A percentile compares a stretch with the other conserved stretches of the same genome.
Conservation (phyloP, 2,888 invertebrate genomes). For the Microctonus hyperodae region DNA sequence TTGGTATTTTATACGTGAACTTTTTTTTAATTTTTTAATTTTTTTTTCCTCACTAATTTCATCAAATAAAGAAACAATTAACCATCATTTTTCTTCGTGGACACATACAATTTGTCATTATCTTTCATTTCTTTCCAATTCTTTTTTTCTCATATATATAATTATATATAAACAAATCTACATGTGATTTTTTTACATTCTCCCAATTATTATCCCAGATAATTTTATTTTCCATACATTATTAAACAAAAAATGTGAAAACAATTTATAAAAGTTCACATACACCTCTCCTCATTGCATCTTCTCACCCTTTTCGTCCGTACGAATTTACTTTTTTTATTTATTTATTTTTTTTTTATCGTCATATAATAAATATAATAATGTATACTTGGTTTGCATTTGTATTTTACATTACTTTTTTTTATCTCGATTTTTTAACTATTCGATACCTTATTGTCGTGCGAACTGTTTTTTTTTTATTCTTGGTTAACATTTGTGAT, state of each 20-base stretch:
- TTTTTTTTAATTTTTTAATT: background rate
- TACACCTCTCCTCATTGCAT: slow-evolving; percentile 26
- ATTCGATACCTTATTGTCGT: slow-evolving; percentile 64
- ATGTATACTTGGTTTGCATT: slow-evolving; percentile 61
- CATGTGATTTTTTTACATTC: slow-evolving; percentile 23
- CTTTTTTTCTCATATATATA: slow-evolving; percentile 18
- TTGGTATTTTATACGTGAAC: slow-evolving; percentile 35
- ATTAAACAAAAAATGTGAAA: slow-evolving; percentile 19
- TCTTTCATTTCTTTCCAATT: slow-evolving; percentile 29
- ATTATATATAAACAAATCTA: background rate
- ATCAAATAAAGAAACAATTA: slow-evolving; percentile 33
- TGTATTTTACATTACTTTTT: slow-evolving; percentile 61
- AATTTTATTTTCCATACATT: slow-evolving; percentile 16
- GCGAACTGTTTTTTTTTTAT: slow-evolving; percentile 58
- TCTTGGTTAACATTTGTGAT: slow-evolving; percentile 33
- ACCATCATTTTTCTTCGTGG: slow-evolving; percentile 23
- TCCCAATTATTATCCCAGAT: slow-evolving; percentile 16
- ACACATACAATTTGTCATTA: slow-evolving; percentile 30
- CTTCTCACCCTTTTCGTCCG: slow-evolving; percentile 40
- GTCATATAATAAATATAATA: slow-evolving; percentile 61
- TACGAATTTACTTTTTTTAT: slow-evolving; percentile 41
- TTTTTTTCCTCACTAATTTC: background rate
- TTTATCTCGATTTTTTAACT: slow-evolving; percentile 54
- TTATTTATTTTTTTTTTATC: slow-evolving; percentile 36
- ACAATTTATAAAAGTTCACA: slow-evolving; percentile 22